Conservation (phyloP, 2,888 invertebrate species). For the Acholoe squamosa region DNA sequence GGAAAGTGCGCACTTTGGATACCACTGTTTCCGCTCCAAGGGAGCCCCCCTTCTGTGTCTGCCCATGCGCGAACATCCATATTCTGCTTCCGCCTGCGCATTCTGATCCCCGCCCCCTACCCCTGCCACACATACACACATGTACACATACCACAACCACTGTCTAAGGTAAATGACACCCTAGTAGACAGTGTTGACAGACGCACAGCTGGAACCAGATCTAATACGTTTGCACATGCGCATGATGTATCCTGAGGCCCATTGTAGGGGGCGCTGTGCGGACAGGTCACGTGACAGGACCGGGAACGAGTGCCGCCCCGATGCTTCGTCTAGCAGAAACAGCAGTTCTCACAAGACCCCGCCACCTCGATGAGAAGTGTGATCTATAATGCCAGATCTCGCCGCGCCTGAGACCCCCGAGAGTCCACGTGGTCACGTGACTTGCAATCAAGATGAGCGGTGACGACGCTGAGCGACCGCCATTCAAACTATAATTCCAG, state of each 20-base stretch:
- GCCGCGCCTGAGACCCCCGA: neutral
- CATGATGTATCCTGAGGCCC: neutral
- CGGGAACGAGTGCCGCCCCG: slow-evolving; percentile 1
- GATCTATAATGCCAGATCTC: slow-evolving; percentile 29
- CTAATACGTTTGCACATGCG: slow-evolving; percentile 9
- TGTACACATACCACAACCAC: too few relatives aligned
- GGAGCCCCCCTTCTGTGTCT: neutral
- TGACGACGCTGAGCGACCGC: neutral
- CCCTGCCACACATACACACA: too few relatives aligned
- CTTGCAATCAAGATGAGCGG: slow-evolving; percentile 1
- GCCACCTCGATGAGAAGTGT: slow-evolving; percentile 14
- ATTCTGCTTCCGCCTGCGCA: slow-evolving; percentile 22
- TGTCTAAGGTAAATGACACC: neutral
- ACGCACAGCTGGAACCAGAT: neutral
- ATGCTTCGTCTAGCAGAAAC: neutral
- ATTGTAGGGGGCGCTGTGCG: neutral
- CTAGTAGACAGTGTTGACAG: neutral
- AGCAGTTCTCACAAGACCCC: neutral
- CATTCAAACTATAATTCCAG: slow-evolving; percentile 27
- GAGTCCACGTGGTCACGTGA: neutral
- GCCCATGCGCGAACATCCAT: slow-evolving; percentile 44
- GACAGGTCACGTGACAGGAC: neutral
- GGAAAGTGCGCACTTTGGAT: neutral
- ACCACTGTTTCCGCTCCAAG: neutral
- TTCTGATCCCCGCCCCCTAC: neutral